Conservation (phyloP, 1,140 invertebrate species). For the Zaprionus vittiger region DNA sequence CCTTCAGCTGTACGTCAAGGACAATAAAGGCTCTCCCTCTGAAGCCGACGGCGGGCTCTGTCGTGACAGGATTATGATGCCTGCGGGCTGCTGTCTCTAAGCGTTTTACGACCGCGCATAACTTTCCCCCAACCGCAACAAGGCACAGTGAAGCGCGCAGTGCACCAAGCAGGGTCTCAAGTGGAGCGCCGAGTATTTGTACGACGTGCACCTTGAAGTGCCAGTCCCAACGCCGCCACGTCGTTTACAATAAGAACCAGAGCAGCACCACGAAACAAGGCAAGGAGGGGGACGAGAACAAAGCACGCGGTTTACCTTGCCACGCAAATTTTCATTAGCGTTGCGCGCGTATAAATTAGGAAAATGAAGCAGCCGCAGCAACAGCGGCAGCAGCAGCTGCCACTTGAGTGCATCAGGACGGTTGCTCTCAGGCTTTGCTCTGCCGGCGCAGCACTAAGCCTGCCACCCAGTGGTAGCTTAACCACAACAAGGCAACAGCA, state of each 20-base stretch:
- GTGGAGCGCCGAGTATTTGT: constrained; percentile 25
- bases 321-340: constrained; percentile 81
- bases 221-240: constrained; percentile 33
- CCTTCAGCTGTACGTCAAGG: constrained; percentile 8
- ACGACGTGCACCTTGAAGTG: constrained; percentile 43
- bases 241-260: constrained; percentile 52
- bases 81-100: constrained; percentile 37
- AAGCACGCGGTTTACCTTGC: constrained; percentile 66
- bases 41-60: not conserved
- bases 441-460: constrained; percentile 21
- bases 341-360: constrained; percentile 79
- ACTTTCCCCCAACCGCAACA: constrained; percentile 36
- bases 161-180: constrained; percentile 21
- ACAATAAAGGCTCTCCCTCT: constrained; percentile 3
- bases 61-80: constrained; percentile 45
- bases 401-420: constrained; percentile 34
- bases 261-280: not conserved
- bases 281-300: constrained; percentile 40
- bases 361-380: constrained; percentile 75
- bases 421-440: constrained; percentile 7
- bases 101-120: constrained; percentile 33
- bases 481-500: constrained; percentile 52
- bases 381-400: constrained; percentile 16
- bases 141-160: not conserved
- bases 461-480: constrained; percentile 30